phyloP scores from a whole-genome alignment of 2,113 vertebrate species.

The Columba janthina region DNA sequence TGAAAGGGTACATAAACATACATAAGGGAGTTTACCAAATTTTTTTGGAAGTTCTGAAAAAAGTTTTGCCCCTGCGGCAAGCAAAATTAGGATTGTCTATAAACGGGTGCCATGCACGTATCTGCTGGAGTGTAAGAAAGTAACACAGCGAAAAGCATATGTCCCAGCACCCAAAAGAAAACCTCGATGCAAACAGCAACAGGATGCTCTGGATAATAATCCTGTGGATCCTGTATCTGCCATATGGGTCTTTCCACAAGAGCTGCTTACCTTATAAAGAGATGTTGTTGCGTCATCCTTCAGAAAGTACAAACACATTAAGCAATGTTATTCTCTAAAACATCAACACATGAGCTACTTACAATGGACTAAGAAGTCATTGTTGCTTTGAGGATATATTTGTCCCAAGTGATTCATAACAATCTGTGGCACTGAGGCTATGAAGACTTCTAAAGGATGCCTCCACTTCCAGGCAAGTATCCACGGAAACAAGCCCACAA shows the following conservation, averaged over 20 bases:
- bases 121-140: not conserved
- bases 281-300: constrained; percentile 11
- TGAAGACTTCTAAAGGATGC: constrained; percentile 66
- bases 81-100: not conserved
- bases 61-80: constrained; percentile 6
- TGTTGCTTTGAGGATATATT: constrained; percentile 70
- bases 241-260: constrained; percentile 35
- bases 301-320: constrained; percentile 63
- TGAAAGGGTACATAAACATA: constrained; percentile 63
- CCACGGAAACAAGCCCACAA: constrained; percentile 65
- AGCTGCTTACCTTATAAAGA: constrained; percentile 45
- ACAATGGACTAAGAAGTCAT: constrained; percentile 68
- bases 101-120: not conserved
- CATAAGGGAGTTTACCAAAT: constrained; percentile 23
- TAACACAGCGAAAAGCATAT: not conserved
- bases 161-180: not conserved
- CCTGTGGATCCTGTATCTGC: not conserved
- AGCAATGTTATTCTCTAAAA: constrained; percentile 68
- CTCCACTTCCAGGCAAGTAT: constrained; percentile 67
- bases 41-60: constrained; percentile 50
- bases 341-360: constrained; percentile 69
- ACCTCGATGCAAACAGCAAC: not conserved
- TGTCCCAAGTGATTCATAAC: constrained; percentile 71
- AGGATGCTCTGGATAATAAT: not conserved
- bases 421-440: constrained; percentile 51